phyloP scores from a whole-genome alignment of 2,113 vertebrate species.

The Anguilla rostrata region DNA sequence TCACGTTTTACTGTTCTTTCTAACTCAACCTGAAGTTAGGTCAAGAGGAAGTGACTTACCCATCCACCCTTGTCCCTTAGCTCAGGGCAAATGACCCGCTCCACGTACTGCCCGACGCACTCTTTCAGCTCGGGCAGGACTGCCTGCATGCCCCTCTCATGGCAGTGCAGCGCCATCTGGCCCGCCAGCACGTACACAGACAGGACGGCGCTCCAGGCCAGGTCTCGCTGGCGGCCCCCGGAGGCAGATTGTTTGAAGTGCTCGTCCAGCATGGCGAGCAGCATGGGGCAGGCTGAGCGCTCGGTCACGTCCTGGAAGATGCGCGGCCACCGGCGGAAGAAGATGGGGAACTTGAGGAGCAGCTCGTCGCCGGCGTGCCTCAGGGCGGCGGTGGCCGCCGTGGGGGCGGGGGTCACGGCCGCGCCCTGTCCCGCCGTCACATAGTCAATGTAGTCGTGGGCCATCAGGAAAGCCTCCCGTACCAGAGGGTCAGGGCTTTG shows the following conservation, averaged over 20 bases:
- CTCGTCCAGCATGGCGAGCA: constrained; percentile 66
- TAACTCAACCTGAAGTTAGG: background rate
- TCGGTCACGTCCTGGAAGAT: constrained; percentile 69
- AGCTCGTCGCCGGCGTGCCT: constrained; percentile 68
- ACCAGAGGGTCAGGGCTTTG: constrained; percentile 62
- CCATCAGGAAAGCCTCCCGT: constrained; percentile 66
- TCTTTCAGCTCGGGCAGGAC: constrained; percentile 62
- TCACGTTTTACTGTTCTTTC: background rate
- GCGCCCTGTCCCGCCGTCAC: constrained; percentile 54
- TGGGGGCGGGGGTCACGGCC: constrained; percentile 46
- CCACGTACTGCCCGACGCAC: constrained; percentile 66
- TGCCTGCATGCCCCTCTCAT: constrained; percentile 56
- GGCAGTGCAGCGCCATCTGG: constrained; percentile 72
- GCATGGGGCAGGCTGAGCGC: constrained; percentile 57
- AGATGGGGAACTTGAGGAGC: constrained; percentile 68
- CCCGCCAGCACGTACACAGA: constrained; percentile 73
- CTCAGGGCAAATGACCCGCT: constrained; percentile 69
- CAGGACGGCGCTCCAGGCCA: constrained; percentile 69
- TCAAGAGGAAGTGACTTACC: constrained; percentile 52
- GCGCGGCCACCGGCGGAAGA: constrained; percentile 73
- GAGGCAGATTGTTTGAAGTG: constrained; percentile 57
- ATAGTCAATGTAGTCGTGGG: constrained; percentile 66
- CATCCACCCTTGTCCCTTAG: constrained; percentile 68
- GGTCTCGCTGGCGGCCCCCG: constrained; percentile 48
- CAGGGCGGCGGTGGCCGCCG: constrained; percentile 56